Evolutionary conservation across 2,113 vertebrate species (phyloP), one percentile per base, ranked within the genome.

Genomic region (Aldabrachelys gigantea): DNA sequence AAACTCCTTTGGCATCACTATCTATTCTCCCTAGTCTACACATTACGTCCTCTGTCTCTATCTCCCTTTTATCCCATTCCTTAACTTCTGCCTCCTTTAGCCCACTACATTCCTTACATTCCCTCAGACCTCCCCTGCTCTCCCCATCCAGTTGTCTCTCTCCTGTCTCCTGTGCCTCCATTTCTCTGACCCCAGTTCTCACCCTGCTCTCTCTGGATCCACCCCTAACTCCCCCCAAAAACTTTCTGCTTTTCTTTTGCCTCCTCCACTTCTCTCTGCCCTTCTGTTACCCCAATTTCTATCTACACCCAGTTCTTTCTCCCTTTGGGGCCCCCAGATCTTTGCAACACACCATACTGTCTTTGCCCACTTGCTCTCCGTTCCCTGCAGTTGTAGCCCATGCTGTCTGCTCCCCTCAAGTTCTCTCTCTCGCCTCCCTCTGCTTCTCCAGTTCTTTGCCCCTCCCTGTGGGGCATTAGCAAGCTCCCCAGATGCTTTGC

Each of bases 221-320:
- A 17, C 16, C 13, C 29, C 16, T 6, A 5, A 50, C 8, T 16
- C 16, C 35, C 4, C 8, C 29, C 5, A 2, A 3, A 8, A 8
- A 17, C 4, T n/a, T n/a, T 69, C 35, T 69, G 65, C 35, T 38
- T 35, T 69, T 69, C 65, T 38, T 69, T n/a, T 69, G 35, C 65
- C 35, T 69, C 65, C 35, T 69, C 65, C 65, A n/a, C 17, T 69
- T 69, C 65, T 19, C 65, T 69, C 35, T n/a, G 65, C 8, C 65
- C 17, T n/a, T 69, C 35, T 69, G 17, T 19, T n/a, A 69, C 65
- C 65, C 35, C 65, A n/a, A 38, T 8, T 38, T 69, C 17, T 16
- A n/a, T 8, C 17, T 69, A 35, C 35, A n/a, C 17, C 17, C 35
- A 38, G 65, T 69, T n/a, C 65, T 65, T 35, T 38, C 35, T 69